These are phyloP conservation scores for Calameuta idolon DNA, from an alignment of 2,888 invertebrate species.

Conservation along the genomic window DNA sequence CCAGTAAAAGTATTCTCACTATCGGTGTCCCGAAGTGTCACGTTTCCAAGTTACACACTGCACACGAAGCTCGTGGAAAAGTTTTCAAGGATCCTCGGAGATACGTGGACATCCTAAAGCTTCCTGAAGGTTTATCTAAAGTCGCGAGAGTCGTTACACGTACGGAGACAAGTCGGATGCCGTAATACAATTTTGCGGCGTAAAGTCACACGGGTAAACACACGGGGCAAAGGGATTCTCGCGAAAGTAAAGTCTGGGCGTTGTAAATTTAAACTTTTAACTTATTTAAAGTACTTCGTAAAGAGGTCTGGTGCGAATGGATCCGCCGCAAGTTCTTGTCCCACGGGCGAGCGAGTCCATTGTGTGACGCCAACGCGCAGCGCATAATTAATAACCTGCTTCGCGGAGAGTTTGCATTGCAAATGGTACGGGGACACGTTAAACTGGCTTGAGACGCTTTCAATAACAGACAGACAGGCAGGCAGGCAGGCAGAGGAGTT, in stretches of 20 bases:
- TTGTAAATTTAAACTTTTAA: not conserved
- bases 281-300: not conserved
- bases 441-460: not conserved
- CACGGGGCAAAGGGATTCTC: not conserved
- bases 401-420: conserved; percentile 50
- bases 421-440: conserved; percentile 39
- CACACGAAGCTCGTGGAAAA: not conserved
- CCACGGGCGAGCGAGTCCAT: conserved; percentile 35
- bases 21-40: not conserved
- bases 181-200: not conserved
- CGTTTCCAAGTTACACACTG: not conserved
- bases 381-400: conserved; percentile 55
- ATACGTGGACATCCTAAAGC: not conserved
- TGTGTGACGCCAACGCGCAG: conserved; percentile 46
- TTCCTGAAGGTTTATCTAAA: not conserved
- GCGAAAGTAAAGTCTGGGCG: not conserved
- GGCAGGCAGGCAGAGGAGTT: not conserved
- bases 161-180: not conserved
- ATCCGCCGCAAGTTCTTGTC: not conserved
- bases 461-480: not conserved
- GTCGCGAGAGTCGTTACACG: not conserved
- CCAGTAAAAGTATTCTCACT: not conserved
- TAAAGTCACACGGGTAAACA: not conserved
- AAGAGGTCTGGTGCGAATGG: conserved; percentile 9
- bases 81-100: not conserved